Evolutionary conservation across 2,113 vertebrate species (phyloP), one percentile per base, ranked within the genome.

Genomic region (Pelecanus crispus): DNA sequence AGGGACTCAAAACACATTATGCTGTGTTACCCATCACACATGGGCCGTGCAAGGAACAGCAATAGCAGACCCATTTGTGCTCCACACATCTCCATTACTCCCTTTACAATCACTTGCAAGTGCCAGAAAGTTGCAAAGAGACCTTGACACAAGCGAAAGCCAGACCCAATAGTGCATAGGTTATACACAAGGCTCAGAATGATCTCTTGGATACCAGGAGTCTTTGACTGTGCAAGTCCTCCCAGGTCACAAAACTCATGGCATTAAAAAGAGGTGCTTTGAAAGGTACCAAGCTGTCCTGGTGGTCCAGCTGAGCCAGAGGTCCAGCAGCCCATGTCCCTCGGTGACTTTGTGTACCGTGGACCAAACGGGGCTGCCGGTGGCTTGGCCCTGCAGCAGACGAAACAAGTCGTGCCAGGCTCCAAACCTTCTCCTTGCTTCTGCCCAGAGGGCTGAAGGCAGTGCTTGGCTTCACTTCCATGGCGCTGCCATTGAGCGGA

Each of bases 131-230:
- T 5, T 80, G n/a, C 38, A 63, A 14, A 65, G 29, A 49, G 61
- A 47, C 59, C 31, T 38, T 21, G 26, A 26, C 29, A 40, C 24
- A 45, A 65, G 17, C 2, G 22, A 49, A 61, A 49, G 47, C 11
- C 66, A 49, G 21, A 53, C 17, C 7, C 26, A 25, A 6, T 3
- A 55, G 19, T 1, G 6, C 14, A 10, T 4, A 9, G 29, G 21
- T n/a, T 58, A 45, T 34, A 42, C 1, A 1, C 0, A 0, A 70
- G 25, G n/a, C 36, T 70, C 49, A 24, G 36, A 38, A 6, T 44
- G 32, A 68, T 49, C 59, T 56, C 36, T 19, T 45, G 50, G 32
- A 11, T 50, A 31, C 17, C 22, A 47, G 31, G 44, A 44, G 31
- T 28, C 45, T 50, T 21, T n/a, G 53, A n/a, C 31, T 26, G 9